Evolutionary conservation across 2,888 invertebrate genomes (phyloP), one percentile per base, ranked within the genome.

Genomic region (Agrypnus murinus): DNA sequence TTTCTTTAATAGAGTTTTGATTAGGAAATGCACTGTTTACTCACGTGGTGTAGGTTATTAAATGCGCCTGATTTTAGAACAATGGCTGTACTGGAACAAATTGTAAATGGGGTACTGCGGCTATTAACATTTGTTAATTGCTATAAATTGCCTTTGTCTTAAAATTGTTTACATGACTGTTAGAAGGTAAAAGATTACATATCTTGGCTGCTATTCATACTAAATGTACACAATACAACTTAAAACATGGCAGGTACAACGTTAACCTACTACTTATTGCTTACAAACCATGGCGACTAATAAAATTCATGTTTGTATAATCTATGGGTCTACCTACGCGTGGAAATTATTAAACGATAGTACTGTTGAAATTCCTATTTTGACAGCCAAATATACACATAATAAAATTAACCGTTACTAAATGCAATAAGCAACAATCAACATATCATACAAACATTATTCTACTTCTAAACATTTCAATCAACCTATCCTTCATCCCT

Each of bases 1-100:
- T 65, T 58, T 34, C 45, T 32, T 64, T 65, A 65, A 65, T 57
- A 36, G 58, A 46, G 55, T 65, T 67, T 67, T 60, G 59, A 67
- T 67, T 60, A 55, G 67, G 67, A 67, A 67, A 59, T 43, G 66
- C 65, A 45, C 55, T 57, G 45, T 45, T 65, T 57, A 48, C 36
- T 59, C 46, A 46, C 59, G 45, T 59, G 40, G 40, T 34, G 45
- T 12, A 48, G 40, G 64, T 43, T 45, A 55, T 65, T 65, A 53
- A 53, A 46, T 32, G 25, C 60, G 45, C 55, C 19, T 15, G 55
- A 55, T 55, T 55, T 60, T 46, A 53, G 64, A 58, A 66, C 57
- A 66, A 66, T 66, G 66, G 48, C 59, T 40, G 59, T 48, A 31
- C 40, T 38, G 45, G 38, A 66, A 66, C 58, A 9, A 66, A 66